Conservation (phyloP, 2,888 invertebrate species). For the Lithosia quadra region DNA sequence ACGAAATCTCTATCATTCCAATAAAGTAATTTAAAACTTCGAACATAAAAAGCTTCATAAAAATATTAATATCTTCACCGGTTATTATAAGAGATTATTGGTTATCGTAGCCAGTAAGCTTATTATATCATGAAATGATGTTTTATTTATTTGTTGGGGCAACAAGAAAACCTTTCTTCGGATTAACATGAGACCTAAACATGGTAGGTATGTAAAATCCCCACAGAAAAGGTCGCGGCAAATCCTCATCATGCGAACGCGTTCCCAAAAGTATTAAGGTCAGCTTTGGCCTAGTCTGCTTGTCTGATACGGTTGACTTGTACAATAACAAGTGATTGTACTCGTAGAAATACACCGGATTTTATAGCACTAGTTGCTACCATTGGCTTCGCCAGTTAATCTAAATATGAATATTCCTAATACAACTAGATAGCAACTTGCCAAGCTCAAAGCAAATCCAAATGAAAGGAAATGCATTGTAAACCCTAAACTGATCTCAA, state of each 20-base stretch:
- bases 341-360: not conserved
- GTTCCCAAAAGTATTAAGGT: slow-evolving; percentile 26
- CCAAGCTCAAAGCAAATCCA: not conserved
- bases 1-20: not conserved
- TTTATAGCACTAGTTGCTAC: not conserved
- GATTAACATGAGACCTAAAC: slow-evolving; percentile 27
- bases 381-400: not conserved
- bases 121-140: slow-evolving; percentile 22
- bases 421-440: not conserved
- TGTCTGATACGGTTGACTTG: slow-evolving; percentile 12
- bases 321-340: slow-evolving; percentile 1
- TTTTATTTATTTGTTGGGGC: slow-evolving; percentile 25
- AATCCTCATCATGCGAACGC: slow-evolving; percentile 26
- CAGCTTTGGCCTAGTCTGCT: slow-evolving; percentile 16
- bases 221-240: slow-evolving; percentile 26
- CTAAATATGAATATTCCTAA: not conserved
- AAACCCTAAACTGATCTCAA: not conserved
- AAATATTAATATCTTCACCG: not conserved
- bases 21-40: no score
- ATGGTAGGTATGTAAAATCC: slow-evolving; percentile 25
- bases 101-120: slow-evolving; percentile 20
- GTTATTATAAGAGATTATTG: slow-evolving; percentile 24
- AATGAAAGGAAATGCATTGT: not conserved
- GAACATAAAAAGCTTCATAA: not conserved
- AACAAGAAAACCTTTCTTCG: slow-evolving; percentile 22